phyloP scores from a whole-genome alignment of 2,797 vertebrate genomes.

The Hypotaenidia philippensis region DNA sequence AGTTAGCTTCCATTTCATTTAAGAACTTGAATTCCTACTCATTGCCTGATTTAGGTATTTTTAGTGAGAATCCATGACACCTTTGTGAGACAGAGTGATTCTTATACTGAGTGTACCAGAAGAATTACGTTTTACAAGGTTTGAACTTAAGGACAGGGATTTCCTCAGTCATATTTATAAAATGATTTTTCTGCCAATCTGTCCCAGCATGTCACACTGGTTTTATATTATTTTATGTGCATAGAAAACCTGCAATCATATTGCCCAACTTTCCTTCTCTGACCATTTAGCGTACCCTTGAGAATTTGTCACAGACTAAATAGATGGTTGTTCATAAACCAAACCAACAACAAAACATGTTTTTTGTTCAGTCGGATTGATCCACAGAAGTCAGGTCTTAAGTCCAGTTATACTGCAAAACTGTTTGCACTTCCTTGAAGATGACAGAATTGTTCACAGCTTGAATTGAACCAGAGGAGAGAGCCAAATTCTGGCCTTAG shows the following conservation, averaged over 20 bases:
- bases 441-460: not conserved
- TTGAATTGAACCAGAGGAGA: not conserved
- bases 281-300: not conserved
- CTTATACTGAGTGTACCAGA: not conserved
- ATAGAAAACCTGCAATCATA: not conserved
- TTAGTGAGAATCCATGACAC: not conserved
- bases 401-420: not conserved
- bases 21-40: constrained; percentile 11
- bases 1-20: constrained; percentile 19
- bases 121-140: not conserved
- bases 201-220: not conserved
- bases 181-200: not conserved
- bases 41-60: constrained; percentile 7
- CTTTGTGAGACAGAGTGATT: constrained; percentile 25
- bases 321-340: not conserved
- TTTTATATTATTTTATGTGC: not conserved
- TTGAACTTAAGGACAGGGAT: not conserved
- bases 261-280: not conserved
- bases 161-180: not conserved
- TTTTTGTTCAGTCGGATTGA: not conserved
- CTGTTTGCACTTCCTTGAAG: not conserved
- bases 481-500: not conserved
- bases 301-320: not conserved
- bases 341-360: not conserved
- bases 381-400: not conserved